Evolutionary conservation across 2,888 invertebrate species (phyloP), one percentile per base, ranked within the genome.

Genomic region (Zeuzera pyrina): DNA sequence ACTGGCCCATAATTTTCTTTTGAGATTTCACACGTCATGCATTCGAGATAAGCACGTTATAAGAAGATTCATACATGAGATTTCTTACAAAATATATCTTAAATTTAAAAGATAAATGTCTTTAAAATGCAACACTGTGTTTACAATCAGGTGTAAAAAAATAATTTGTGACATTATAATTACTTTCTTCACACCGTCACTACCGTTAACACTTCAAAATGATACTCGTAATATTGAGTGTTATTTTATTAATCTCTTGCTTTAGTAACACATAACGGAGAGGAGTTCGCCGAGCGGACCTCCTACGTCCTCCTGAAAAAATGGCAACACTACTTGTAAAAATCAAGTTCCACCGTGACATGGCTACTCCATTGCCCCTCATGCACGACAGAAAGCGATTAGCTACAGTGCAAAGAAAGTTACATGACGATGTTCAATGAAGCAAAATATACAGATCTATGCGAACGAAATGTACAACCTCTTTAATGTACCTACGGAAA

Each of bases 271-370:
- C 74, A 90, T 64, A 53, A 87, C 78, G 59, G 86, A 86, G 67
- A 91, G 86, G 67, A 89, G 83, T 68, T 86, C 84, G 73, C 88
- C 89, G 67, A 88, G 83, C 43, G 88, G 85, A 60, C 85, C 85
- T 66, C 85, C 78, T 66, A 86, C 70, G 65, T 90, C 89, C 69
- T 88, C 89, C 91, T 91, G 89, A 69, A 88, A 88, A 69, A 78
- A 73, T 60, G 55, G 59, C 50, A 62, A 70, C 58, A 67, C 72
- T 72, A 73, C 69, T 70, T 66, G 63, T 70, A 66, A 70, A 47
- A 68, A 65, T 43, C 47, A 45, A 37, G 34, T 57, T 48, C 39
- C n/a, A n/a, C n/a, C n/a, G n/a, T n/a, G 44, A 41, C 47, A 47
- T 38, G 43, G 39, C 41, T n/a, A n/a, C n/a, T 47, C 56, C 53